Evolutionary conservation across 2,888 invertebrate species (phyloP).

Genomic region (Sphaerophoria rueppellii): DNA sequence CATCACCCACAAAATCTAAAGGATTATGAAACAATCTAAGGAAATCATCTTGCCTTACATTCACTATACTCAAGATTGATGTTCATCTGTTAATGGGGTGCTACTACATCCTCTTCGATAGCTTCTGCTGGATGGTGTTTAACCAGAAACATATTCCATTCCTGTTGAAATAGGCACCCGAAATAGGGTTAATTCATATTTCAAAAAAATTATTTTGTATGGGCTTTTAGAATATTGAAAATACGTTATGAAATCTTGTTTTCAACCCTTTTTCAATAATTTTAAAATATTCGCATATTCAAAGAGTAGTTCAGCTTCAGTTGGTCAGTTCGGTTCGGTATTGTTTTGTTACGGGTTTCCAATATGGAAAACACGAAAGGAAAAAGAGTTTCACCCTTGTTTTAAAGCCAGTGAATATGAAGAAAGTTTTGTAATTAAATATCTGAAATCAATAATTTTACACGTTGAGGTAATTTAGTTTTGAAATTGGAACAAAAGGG

Average conservation of each 20-base stretch:
- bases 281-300: constrained; percentile 39
- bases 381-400: constrained; percentile 9
- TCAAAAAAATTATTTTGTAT: constrained; percentile 60
- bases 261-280: constrained; percentile 44
- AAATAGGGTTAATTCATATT: constrained; percentile 63
- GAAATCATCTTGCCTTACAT: constrained; percentile 47
- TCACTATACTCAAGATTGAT: background rate
- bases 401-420: constrained; percentile 48
- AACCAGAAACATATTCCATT: constrained; percentile 58
- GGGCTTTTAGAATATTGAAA: constrained; percentile 58
- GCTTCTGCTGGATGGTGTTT: constrained; percentile 3
- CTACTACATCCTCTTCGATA: background rate
- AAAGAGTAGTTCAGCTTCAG: background rate
- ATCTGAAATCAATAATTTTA: constrained; percentile 51
- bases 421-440: constrained; percentile 56
- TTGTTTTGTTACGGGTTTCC: background rate
- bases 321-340: background rate
- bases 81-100: constrained; percentile 25
- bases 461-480: constrained; percentile 37
- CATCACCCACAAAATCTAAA: constrained; percentile 53
- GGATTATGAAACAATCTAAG: constrained; percentile 66
- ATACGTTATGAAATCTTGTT: constrained; percentile 61
- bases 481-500: background rate
- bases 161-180: constrained; percentile 61
- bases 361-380: no score